These are phyloP conservation scores for Corella eumyota DNA, from an alignment of 23 tunicate species.

Conservation along the genomic window DNA sequence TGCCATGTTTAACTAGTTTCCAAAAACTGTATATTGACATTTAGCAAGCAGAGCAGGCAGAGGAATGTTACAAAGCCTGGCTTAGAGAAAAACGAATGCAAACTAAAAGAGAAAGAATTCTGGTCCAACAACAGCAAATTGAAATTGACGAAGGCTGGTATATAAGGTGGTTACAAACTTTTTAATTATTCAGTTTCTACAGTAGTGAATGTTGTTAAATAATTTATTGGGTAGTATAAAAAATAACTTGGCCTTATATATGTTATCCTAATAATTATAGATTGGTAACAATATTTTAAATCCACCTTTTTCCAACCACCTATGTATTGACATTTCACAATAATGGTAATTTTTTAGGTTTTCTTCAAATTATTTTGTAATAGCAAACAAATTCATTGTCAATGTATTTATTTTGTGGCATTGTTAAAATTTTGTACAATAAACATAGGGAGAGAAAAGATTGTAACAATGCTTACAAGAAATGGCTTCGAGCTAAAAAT, in stretches of 20 bases:
- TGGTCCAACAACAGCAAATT: constrained; percentile 54
- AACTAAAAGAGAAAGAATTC: constrained; percentile 52
- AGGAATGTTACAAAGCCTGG: constrained; percentile 59
- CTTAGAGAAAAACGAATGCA: constrained; percentile 30
- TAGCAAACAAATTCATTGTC: background rate
- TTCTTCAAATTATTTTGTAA: background rate
- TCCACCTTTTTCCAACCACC: no score
- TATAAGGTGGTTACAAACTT: constrained; percentile 25
- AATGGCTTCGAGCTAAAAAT: constrained; percentile 61
- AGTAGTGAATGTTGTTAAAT: background rate
- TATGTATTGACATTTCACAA: no score
- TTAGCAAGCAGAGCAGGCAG: constrained; percentile 35
- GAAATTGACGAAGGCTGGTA: constrained; percentile 76
- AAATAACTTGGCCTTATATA: background rate
- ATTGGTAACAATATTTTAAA: no score
- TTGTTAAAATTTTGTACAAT: background rate
- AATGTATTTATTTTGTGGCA: background rate
- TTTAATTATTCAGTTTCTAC: background rate
- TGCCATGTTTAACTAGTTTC: no score
- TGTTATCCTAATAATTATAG: background rate
- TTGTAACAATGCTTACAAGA: constrained; percentile 60
- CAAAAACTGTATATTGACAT: no score
- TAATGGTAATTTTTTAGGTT: no score
- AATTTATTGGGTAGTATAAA: no score
- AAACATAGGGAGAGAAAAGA: constrained; percentile 41